phyloP scores from a whole-genome alignment of 1,140 invertebrate genomes.

The Mya arenaria region DNA sequence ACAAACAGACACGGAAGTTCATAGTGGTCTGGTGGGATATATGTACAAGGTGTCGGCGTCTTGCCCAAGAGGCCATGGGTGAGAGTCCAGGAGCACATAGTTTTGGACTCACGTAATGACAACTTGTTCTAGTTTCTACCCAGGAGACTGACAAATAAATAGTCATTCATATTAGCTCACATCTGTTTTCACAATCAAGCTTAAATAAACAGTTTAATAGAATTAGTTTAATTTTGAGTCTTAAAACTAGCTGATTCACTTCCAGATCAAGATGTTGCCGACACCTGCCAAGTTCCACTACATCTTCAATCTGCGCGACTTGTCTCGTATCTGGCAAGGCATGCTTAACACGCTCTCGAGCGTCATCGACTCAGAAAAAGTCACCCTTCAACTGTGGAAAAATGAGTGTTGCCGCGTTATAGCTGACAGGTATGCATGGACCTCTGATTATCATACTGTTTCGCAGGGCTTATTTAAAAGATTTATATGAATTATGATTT shows the following conservation, averaged over 20 bases:
- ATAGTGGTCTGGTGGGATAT: neutral
- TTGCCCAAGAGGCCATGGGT: too few relatives aligned
- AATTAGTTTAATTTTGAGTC: neutral
- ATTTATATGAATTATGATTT: too few relatives aligned
- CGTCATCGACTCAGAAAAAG: conserved; percentile 67
- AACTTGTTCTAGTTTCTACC: neutral
- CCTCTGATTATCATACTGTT: too few relatives aligned
- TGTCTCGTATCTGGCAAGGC: conserved; percentile 81
- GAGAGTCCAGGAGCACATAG: too few relatives aligned
- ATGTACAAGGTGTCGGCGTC: neutral
- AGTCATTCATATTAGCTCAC: too few relatives aligned
- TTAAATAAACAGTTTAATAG: too few relatives aligned
- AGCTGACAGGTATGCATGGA: conserved; percentile 79
- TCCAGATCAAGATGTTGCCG: conserved; percentile 81
- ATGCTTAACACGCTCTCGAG: conserved; percentile 78
- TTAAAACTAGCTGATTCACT: neutral
- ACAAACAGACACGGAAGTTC: too few relatives aligned
- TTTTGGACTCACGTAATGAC: too few relatives aligned
- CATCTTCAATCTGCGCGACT: conserved; percentile 81
- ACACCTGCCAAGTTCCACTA: conserved; percentile 83
- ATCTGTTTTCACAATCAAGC: too few relatives aligned
- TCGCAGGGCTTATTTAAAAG: too few relatives aligned
- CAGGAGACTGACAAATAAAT: neutral
- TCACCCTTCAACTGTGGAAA: conserved; percentile 80
- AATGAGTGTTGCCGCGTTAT: conserved; percentile 81